Base-by-base conservation (phyloP, 2,888 invertebrate species). In the Bhutanitis thaidina region DNA sequence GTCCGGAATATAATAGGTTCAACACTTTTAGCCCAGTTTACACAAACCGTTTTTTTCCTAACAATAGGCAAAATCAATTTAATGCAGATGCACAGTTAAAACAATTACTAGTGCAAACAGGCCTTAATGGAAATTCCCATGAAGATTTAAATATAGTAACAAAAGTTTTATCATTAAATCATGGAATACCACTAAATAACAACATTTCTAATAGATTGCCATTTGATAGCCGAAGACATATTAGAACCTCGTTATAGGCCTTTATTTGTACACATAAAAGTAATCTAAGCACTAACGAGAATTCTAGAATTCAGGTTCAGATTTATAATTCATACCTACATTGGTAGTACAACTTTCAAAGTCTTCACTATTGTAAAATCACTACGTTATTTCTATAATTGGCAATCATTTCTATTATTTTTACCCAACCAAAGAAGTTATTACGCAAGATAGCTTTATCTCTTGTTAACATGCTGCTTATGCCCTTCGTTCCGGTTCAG, bases 121-220 rank as follows among this genome's bases (percentile, higher is more conserved):
- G 94, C 30, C 88, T 94, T 35, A 92, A 92, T 36, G 86, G 85
- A 37, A 90, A 92, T 59, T 85, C 84, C 56, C 91, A 92, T 50
- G 95, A 95, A 71, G 95, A 96, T 77, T 84, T 96, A 44, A 95
- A 94, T 71, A 94, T 96, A 65, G 94, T 96, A 30, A 93, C 94
- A 39, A 95, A 95, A 84, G 94, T 96, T 53, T 80, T 96, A 64
- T 94, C 95, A 7, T 80, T 95, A 49, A 95, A 96, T 77, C 95
- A 95, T 65, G 94, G 94, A 41, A 87, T 93, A n/a, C 69, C 91
- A 7, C 65, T 91, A 0, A 82, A 83, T 56, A 80, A 80, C 15
- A 51, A 51, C 50, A 69, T 89, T 15, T 80, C 80, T 12, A 85
- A 88, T 54, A 78, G 84, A 60, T 64, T 85, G 56, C 74, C 78